Evolutionary conservation across 2,888 invertebrate species (phyloP).

Genomic region (Phyto melanocephala): DNA sequence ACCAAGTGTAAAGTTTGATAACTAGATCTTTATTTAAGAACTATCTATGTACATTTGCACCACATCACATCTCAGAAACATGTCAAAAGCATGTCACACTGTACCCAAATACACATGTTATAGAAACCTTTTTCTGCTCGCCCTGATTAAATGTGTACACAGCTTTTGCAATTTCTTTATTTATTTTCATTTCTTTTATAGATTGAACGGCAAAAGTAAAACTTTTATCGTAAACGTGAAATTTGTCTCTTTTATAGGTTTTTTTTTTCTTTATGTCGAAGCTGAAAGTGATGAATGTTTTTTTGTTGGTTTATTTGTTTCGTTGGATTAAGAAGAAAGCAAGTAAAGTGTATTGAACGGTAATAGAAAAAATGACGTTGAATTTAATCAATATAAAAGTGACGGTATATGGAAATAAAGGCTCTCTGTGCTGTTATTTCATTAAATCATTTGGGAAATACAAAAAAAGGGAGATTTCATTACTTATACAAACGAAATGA

Average conservation of each 20-base stretch:
- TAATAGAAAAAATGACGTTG: background rate
- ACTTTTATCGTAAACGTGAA: constrained; percentile 38
- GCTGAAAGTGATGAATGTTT: constrained; percentile 59
- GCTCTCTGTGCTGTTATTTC: background rate
- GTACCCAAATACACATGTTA: background rate
- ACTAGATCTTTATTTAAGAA: no score
- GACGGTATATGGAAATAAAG: constrained; percentile 45
- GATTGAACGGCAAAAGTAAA: constrained; percentile 7
- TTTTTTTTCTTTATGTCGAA: constrained; percentile 31
- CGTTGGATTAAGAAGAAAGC: constrained; percentile 22
- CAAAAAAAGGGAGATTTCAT: constrained; percentile 6
- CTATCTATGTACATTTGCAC: no score
- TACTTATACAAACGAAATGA: background rate
- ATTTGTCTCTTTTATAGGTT: constrained; percentile 46
- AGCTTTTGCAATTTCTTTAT: constrained; percentile 28
- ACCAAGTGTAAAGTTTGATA: no score
- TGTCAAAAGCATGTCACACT: background rate
- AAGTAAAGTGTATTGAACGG: constrained; percentile 44
- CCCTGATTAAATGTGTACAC: background rate
- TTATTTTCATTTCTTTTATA: background rate
- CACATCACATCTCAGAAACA: background rate
- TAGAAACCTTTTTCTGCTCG: background rate
- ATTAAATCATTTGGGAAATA: constrained; percentile 6
- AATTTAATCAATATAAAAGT: constrained; percentile 57
- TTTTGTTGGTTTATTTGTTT: constrained; percentile 1